A percentile compares a stretch with the other conserved stretches of the same genome.
These are phyloP conservation scores for Heliconius sara DNA, from an alignment of 2,888 invertebrate species.

Conservation along the genomic window DNA sequence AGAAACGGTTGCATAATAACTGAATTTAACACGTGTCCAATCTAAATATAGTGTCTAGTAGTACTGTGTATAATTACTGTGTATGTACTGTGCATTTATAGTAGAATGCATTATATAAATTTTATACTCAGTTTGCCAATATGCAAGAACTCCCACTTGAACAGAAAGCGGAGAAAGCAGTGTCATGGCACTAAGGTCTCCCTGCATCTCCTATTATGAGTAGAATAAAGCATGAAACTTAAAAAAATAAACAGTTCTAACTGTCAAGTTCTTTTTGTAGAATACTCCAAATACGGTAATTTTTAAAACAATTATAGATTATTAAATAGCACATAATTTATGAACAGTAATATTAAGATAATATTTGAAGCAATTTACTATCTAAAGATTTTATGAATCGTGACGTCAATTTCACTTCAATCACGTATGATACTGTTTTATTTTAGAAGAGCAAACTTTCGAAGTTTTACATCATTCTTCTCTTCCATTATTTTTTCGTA, in stretches of 20 bases:
- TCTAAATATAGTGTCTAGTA: not conserved
- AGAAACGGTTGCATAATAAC: not conserved
- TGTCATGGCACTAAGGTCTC: not conserved
- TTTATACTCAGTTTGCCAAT: too few species aligned
- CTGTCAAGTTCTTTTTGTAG: not conserved
- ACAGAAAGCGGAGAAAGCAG: not conserved
- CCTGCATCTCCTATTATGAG: not conserved
- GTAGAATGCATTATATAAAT: too few species aligned
- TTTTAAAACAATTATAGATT: not conserved
- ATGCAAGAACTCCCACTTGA: not conserved
- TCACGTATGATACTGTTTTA: slow-evolving; percentile 1
- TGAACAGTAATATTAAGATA: slow-evolving; percentile 17
- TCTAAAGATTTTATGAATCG: slow-evolving; percentile 18
- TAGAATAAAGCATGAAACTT: not conserved
- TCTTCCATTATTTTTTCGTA: not conserved
- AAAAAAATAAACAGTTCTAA: not conserved
- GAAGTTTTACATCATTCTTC: not conserved
- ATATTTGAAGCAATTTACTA: slow-evolving; percentile 5
- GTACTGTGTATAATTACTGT: too few species aligned
- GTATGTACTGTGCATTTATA: too few species aligned
- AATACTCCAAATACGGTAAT: not conserved
- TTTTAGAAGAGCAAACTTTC: slow-evolving; percentile 6
- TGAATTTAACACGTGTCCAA: too few species aligned
- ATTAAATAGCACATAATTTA: slow-evolving; percentile 1
- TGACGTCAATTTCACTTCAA: slow-evolving; percentile 17